phyloP scores from a whole-genome alignment of 2,888 invertebrate genomes.

The Apomyelois bistriatella region DNA sequence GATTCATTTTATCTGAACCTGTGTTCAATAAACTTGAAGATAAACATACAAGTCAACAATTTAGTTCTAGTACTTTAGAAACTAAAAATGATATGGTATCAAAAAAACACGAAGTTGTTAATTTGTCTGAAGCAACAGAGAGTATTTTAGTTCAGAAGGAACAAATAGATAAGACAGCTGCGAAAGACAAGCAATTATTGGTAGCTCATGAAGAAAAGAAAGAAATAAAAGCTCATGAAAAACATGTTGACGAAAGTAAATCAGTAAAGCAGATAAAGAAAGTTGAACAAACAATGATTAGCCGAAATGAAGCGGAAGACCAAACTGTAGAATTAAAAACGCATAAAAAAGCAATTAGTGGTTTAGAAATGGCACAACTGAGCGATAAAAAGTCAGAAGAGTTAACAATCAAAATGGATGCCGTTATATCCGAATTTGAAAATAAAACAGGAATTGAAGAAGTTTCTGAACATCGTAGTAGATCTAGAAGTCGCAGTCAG shows the following conservation, averaged over 20 bases:
- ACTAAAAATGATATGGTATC: background rate
- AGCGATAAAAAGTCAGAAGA: constrained; percentile 57
- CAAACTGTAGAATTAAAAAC: constrained; percentile 12
- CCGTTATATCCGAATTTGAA: constrained; percentile 65
- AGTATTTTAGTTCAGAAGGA: background rate
- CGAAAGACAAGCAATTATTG: constrained; percentile 6
- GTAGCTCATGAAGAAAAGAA: constrained; percentile 2
- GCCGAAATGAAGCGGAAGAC: background rate
- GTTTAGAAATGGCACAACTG: constrained; percentile 62
- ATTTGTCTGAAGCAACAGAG: constrained; percentile 12
- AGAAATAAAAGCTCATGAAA: background rate
- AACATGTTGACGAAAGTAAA: background rate
- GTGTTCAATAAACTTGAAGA: constrained; percentile 24
- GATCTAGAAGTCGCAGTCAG: constrained; percentile 51
- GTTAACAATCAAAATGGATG: constrained; percentile 57
- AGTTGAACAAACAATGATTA: background rate
- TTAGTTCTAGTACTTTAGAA: background rate
- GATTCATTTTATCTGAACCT: constrained; percentile 55
- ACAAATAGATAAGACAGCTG: constrained; percentile 15
- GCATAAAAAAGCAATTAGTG: constrained; percentile 35
- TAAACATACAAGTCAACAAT: background rate
- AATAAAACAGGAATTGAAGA: constrained; percentile 47
- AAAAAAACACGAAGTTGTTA: background rate
- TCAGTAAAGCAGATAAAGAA: background rate
- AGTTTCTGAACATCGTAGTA: constrained; percentile 29